A percentile compares a stretch with the other conserved stretches of the same genome.
phyloP scores from a whole-genome alignment of 2,888 invertebrate species.

The Pandemis cinnamomeana region DNA sequence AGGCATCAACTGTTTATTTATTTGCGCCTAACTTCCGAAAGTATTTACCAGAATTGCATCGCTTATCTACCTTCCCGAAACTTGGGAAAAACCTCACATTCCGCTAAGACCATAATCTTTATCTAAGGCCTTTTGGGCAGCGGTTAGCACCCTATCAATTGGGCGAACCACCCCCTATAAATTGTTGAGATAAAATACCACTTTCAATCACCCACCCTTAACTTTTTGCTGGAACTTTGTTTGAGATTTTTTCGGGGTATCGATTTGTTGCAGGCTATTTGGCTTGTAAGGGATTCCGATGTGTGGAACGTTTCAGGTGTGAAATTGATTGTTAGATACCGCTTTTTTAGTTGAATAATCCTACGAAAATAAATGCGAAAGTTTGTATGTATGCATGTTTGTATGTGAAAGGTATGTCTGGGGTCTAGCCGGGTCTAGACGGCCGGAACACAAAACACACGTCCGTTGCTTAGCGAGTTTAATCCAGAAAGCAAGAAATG shows the following conservation, averaged over 20 bases:
- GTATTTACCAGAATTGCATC: slow-evolving; percentile 37
- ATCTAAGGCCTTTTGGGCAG: slow-evolving; percentile 62
- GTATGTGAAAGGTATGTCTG: too few species aligned
- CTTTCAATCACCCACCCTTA: slow-evolving; percentile 63
- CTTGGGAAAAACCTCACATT: slow-evolving; percentile 51
- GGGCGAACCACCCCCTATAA: slow-evolving; percentile 61
- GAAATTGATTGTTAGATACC: background rate
- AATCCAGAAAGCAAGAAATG: too few species aligned
- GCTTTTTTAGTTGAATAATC: too few species aligned
- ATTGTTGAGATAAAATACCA: slow-evolving; percentile 66
- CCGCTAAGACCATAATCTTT: slow-evolving; percentile 67
- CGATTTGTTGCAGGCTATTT: slow-evolving; percentile 29
- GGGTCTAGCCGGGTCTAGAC: too few species aligned
- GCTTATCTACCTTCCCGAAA: slow-evolving; percentile 47
- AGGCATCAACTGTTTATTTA: slow-evolving; percentile 1
- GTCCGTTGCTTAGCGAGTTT: too few species aligned
- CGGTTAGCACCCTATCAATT: slow-evolving; percentile 73
- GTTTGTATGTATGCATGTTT: too few species aligned
- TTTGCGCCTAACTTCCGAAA: background rate
- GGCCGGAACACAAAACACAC: too few species aligned
- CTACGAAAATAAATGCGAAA: too few species aligned
- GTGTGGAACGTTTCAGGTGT: background rate
- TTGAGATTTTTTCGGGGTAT: slow-evolving; percentile 40
- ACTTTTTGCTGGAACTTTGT: slow-evolving; percentile 51
- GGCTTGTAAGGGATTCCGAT: background rate